Base-by-base conservation (phyloP, 2,797 vertebrate species). In the Leptoclinus maculatus region DNA sequence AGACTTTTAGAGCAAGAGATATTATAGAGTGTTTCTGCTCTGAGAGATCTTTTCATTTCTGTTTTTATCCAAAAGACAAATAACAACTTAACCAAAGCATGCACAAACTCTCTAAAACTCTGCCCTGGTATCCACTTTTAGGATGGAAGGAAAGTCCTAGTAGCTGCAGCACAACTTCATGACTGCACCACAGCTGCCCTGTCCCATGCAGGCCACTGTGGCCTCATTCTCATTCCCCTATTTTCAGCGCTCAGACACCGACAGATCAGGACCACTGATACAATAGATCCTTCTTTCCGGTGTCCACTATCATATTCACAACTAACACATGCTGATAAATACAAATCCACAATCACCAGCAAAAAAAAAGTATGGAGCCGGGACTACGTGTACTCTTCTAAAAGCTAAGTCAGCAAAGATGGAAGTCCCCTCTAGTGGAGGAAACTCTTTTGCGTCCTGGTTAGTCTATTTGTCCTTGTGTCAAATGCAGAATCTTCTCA, bases 171-270 rank as follows among this genome's bases (percentile, higher is more conserved):
- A 81, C 65, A 93, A 94, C 90, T 94, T 92, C 88, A 88, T 65
- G 70, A 92, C 89, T 93, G 92, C 92, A 93, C 71, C 92, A 92
- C 76, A 81, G 82, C 88, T 82, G 77, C 74, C 60, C 86, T 87
- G 91, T 94, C 92, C 93, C 92, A 86, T 80, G 80, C 91, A 90
- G 87, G 91, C 88, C 89, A 81, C 86, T 83, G 76, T 80, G 86
- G 81, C 88, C 84, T 91, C 74, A 59, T 87, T 84, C 80, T 66
- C 70, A 86, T 76, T 76, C 69, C 54, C 75, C 57, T 70, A 66
- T 83, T 57, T 47, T 80, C 73, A 76, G 76, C 79, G 71, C 54
- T 68, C 66, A 82, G 58, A 74, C 49, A 54, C 68, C 10, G 36
- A 77, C 68, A 71, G 38, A 41, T 17, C 68, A 60, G 53, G 43